These are phyloP conservation scores for Glaucidium brasilianum DNA, from an alignment of 2,113 vertebrate genomes.

Conservation along the genomic window DNA sequence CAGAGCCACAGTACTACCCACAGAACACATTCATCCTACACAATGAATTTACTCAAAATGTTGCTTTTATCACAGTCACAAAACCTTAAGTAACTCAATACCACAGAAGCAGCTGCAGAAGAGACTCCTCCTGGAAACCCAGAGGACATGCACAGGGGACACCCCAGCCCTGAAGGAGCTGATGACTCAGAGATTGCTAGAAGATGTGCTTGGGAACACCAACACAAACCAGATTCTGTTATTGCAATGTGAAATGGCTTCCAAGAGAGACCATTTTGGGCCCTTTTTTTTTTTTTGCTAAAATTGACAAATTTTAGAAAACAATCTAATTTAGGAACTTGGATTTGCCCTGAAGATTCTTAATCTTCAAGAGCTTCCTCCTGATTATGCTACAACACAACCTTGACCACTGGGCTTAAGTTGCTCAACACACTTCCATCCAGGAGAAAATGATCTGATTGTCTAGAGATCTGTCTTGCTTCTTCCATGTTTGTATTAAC, in stretches of 20 bases:
- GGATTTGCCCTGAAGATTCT: background rate
- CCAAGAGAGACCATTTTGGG: background rate
- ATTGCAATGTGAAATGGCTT: no score
- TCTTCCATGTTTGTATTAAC: background rate
- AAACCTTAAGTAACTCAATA: background rate
- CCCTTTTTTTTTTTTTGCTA: background rate
- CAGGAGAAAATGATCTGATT: background rate
- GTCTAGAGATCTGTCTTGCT: background rate
- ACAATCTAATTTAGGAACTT: background rate
- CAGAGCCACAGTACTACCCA: background rate
- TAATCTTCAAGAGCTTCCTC: background rate
- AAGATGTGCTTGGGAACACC: background rate
- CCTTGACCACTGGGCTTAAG: background rate
- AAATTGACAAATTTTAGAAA: background rate
- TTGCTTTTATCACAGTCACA: background rate
- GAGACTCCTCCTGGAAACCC: background rate
- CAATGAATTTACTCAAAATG: background rate
- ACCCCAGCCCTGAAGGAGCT: background rate
- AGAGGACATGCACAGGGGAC: background rate
- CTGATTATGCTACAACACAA: background rate
- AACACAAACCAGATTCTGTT: background rate
- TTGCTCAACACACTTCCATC: rapidly evolving
- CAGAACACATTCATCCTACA: background rate
- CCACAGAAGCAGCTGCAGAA: background rate
- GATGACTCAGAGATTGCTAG: background rate